phyloP scores from a whole-genome alignment of 2,797 vertebrate species.

The Poecilia velifera region DNA sequence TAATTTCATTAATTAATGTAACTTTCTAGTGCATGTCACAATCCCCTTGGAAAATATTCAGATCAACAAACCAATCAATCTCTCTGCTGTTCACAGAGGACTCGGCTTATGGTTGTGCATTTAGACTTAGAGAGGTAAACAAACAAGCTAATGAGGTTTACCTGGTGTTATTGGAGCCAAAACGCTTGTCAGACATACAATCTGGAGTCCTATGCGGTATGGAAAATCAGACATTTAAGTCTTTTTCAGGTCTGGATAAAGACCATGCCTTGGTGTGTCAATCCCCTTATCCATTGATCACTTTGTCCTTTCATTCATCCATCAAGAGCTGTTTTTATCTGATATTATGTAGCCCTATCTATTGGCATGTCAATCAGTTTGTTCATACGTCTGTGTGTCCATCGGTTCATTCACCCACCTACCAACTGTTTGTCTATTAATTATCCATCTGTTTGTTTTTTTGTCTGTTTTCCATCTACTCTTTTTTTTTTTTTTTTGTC shows the following conservation, averaged over 20 bases:
- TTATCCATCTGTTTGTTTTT: neutral
- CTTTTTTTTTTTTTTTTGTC: neutral
- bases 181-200: too few relatives aligned
- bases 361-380: neutral
- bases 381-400: neutral
- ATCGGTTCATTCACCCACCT: neutral
- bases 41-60: slow-evolving; percentile 40
- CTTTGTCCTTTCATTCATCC: neutral
- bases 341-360: neutral
- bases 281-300: neutral
- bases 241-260: slow-evolving; percentile 21
- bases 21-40: neutral
- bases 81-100: slow-evolving; percentile 18
- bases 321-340: neutral
- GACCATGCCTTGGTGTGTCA: neutral
- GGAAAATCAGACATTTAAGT: neutral
- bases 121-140: slow-evolving; percentile 57
- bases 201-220: neutral
- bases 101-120: slow-evolving; percentile 9
- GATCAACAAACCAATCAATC: neutral
- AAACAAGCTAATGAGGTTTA: slow-evolving; percentile 52
- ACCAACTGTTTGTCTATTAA: neutral
- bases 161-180: slow-evolving; percentile 19
- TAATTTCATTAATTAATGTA: neutral
- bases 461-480: neutral